Evolutionary conservation across 2,113 vertebrate genomes (phyloP).

Genomic region (Mixornis gularis): DNA sequence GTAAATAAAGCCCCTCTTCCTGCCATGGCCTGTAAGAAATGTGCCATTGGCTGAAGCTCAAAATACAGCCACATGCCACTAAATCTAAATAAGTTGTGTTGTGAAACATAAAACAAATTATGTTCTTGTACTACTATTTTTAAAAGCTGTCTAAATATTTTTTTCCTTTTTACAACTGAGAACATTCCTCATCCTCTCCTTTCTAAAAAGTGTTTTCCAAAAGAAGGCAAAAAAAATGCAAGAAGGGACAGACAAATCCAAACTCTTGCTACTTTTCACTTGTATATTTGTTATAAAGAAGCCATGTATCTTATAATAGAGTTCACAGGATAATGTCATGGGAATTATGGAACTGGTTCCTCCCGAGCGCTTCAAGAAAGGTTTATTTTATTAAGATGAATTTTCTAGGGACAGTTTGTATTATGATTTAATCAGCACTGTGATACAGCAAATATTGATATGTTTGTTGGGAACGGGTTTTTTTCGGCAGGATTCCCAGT

Average conservation of each 20-base stretch:
- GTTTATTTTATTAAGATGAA: background rate
- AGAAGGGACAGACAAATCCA: background rate
- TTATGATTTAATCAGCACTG: background rate
- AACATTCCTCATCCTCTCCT: background rate
- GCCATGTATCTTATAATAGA: background rate
- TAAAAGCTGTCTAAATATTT: slow-evolving; percentile 43
- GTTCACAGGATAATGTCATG: background rate
- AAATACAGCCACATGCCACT: background rate
- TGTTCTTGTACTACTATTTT: slow-evolving; percentile 9
- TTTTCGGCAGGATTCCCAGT: background rate
- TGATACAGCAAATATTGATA: background rate
- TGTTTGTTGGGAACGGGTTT: background rate
- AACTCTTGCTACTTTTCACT: background rate
- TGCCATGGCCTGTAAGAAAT: background rate
- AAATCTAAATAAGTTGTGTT: background rate
- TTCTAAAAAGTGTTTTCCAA: background rate
- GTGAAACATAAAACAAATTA: background rate
- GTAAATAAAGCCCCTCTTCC: background rate
- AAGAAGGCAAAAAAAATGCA: background rate
- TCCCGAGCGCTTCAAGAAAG: background rate
- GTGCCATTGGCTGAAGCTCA: background rate
- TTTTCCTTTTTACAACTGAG: slow-evolving; percentile 7
- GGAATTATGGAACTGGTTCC: background rate
- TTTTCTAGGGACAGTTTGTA: background rate
- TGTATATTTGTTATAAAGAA: background rate